A percentile compares a stretch with the other conserved stretches of the same genome.
Evolutionary conservation across 2,888 invertebrate species (phyloP).

Genomic region (Erebia aethiops): DNA sequence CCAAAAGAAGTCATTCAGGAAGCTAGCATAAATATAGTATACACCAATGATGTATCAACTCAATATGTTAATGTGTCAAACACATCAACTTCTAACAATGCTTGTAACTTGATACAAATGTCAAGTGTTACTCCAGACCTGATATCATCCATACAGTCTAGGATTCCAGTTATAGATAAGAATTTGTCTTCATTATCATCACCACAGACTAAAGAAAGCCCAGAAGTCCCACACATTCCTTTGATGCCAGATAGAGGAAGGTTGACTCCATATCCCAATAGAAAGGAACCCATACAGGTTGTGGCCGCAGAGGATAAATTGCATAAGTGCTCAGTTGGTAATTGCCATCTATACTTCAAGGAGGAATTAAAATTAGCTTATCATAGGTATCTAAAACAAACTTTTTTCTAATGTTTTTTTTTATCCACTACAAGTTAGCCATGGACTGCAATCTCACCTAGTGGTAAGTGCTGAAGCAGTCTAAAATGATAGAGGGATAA

Average conservation of each 20-base stretch:
- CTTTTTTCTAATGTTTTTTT: background rate
- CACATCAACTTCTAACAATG: conserved; percentile 48
- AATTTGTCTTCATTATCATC: conserved; percentile 49
- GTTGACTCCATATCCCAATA: conserved; percentile 39
- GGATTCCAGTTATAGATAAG: conserved; percentile 46
- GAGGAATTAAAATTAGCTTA: conserved; percentile 84
- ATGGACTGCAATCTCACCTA: no score
- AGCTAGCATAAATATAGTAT: conserved; percentile 78
- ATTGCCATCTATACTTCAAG: conserved; percentile 83
- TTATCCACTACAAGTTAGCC: no score
- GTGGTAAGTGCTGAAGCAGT: no score
- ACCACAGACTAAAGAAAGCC: conserved; percentile 43
- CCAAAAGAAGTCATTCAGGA: conserved; percentile 78
- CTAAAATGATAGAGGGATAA: no score
- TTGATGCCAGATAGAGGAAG: conserved; percentile 46
- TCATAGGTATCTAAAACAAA: conserved; percentile 62
- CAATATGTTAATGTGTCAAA: conserved; percentile 68
- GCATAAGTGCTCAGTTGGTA: conserved; percentile 77
- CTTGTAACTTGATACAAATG: conserved; percentile 64
- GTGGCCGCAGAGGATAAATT: conserved; percentile 48
- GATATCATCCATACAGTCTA: conserved; percentile 69
- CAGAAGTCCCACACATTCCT: conserved; percentile 44
- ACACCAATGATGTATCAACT: conserved; percentile 67
- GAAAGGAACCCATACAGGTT: conserved; percentile 6
- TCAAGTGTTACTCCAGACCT: conserved; percentile 71